A percentile compares a stretch with the other conserved stretches of the same genome.
Conservation (phyloP, 1,140 invertebrate genomes). For the Rhopalosiphum maidis region DNA sequence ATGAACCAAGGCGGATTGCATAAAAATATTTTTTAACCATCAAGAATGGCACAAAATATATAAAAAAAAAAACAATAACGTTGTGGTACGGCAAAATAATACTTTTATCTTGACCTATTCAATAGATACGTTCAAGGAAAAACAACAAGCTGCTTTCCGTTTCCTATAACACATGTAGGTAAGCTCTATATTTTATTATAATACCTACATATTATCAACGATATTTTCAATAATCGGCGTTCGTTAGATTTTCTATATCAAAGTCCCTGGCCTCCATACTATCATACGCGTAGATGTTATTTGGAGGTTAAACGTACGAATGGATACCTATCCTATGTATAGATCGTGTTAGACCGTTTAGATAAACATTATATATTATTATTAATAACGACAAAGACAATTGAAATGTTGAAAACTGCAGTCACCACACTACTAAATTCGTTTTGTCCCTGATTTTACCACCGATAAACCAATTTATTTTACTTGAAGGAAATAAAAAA, state of each 20-base stretch:
- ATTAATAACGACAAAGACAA: not conserved
- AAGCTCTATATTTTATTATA: not conserved
- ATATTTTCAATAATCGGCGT: not conserved
- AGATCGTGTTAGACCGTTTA: not conserved
- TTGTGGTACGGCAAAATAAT: not conserved
- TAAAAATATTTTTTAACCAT: not conserved
- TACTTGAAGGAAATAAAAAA: not conserved
- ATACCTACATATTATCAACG: not conserved
- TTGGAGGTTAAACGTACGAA: not conserved
- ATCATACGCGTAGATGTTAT: not conserved
- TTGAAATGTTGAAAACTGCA: not conserved
- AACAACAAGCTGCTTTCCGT: not conserved
- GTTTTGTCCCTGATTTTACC: not conserved
- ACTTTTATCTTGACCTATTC: conserved; percentile 4
- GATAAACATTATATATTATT: not conserved
- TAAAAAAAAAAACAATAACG: not conserved
- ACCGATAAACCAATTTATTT: not conserved
- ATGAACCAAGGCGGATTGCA: not conserved
- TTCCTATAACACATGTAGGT: not conserved
- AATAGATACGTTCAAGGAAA: conserved; percentile 21
- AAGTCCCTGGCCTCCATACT: not conserved
- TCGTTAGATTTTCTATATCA: not conserved
- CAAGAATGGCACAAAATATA: not conserved
- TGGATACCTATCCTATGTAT: not conserved
- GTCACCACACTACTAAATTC: not conserved